Base-by-base conservation (phyloP, 2,113 vertebrate species). In the Ranitomeya variabilis region DNA sequence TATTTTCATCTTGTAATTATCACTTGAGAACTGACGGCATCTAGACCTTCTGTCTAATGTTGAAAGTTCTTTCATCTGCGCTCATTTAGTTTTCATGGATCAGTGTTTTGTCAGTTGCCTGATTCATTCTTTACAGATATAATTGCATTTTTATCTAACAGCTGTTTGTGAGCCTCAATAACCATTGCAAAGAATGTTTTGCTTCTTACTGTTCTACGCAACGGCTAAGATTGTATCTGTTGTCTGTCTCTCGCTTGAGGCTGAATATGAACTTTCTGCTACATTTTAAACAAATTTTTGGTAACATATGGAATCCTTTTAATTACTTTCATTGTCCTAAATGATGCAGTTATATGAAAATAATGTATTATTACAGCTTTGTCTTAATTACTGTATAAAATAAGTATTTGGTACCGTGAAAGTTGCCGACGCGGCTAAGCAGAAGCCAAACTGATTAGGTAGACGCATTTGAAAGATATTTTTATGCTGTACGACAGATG, bases 81-180 rank as follows among this genome's bases (percentile, higher is more conserved):
- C 80, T 88, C 87, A 88, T 88, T 88, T 88, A 60, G 37, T 83
- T 88, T 88, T 88, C 87, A 88, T 88, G 87, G 80, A 88, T 88
- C 80, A 54, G 71, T 88, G 87, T 88, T 88, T 88, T 88, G 87
- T 88, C 71, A 76, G 87, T 83, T 76, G 80, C 57, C 71, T 66
- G 87, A 76, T 64, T 83, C 59, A 77, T 88, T 83, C 73, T 83
- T 73, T 83, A 64, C 87, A 51, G 77, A 77, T 88, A 88, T 88
- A 88, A 88, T 77, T 88, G 71, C 87, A 88, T 88, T 88, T 88
- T 88, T 88, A 88, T 88, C 87, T 88, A 83, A 82, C 87, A 88
- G 87, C 87, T 88, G 87, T 88, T 88, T 88, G 55, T 76, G 80
- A 76, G 80, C 69, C 80, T 77, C 69, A 77, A 88, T 88, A 82